Evolutionary conservation across 1,140 invertebrate species (phyloP), one percentile per base, ranked within the genome.

Genomic region (Neodiprion lecontei): DNA sequence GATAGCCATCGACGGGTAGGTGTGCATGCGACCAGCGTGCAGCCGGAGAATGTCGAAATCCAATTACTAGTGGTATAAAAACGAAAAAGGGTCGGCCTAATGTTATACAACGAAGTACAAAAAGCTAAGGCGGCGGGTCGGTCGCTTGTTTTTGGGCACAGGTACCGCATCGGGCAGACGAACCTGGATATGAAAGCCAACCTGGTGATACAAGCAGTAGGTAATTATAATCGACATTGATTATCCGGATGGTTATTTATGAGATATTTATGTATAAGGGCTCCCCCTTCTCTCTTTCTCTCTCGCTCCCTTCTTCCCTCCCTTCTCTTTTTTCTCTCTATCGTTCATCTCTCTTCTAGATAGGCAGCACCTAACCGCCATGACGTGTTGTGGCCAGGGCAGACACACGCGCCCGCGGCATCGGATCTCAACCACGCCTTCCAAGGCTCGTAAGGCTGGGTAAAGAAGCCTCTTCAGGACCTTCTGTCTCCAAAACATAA

Each of bases 231-330:
- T 81, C 76, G 78, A 77, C 81, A 73, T 79, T 84, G 80, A 82
- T 83, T 81, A 81, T 80, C 78, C 75, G 23, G 72, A 69, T 53
- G 75, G 76, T 82, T 83, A 83, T 85, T 85, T 84, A 84, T 77
- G 83, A 78, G 82, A 79, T 80, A 80, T 83, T 81, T 81, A 85
- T 82, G 81, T 81, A 85, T 82, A 80, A 82, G 81, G 72, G 53
- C 53, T 17, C 53, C 53, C 53, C n/a, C 53, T 5, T 5, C 4
- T 17, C 53, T 61, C 53, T 61, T 61, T 17, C n/a, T 17, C n/a
- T 61, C 53, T 61, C 11, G n/a, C n/a, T 61, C 53, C 9, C 4
- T 61, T 61, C n/a, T 61, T 17, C 0, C n/a, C 53, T 61, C 9
- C 4, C 53, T 61, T 40, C 28, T 40, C 28, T 5, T 40, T 1